Evolutionary conservation across 2,113 vertebrate genomes (phyloP).

Genomic region (Parus major): DNA sequence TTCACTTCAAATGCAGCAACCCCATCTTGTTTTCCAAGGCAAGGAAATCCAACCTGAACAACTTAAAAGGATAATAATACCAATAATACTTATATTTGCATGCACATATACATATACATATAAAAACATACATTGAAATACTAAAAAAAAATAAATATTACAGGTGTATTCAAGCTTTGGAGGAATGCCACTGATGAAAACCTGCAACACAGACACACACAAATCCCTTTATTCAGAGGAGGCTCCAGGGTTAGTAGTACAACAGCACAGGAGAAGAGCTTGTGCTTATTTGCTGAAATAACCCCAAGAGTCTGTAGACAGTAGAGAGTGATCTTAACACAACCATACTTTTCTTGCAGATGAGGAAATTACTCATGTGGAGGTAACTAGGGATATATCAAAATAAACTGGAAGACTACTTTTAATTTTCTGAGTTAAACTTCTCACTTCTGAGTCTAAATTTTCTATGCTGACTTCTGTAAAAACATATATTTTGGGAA

Average conservation of each 20-base stretch:
- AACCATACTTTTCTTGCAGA: background rate
- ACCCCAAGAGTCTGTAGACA: background rate
- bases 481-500: background rate
- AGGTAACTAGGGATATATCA: background rate
- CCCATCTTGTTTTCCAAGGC: constrained; percentile 87
- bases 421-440: background rate
- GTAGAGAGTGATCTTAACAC: background rate
- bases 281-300: background rate
- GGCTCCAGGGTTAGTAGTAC: background rate
- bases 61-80: constrained; percentile 74
- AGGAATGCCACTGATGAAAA: background rate
- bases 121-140: background rate
- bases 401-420: background rate
- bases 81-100: background rate
- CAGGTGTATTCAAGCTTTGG: background rate
- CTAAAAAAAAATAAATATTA: background rate
- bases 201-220: background rate
- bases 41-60: constrained; percentile 89
- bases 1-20: constrained; percentile 90
- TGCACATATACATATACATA: background rate
- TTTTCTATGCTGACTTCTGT: background rate
- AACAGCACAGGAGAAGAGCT: background rate
- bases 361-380: background rate
- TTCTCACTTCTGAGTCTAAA: background rate
- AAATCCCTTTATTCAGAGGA: background rate